Evolutionary conservation across 2,113 vertebrate species (phyloP).

Genomic region (human (Homo sapiens)): DNA sequence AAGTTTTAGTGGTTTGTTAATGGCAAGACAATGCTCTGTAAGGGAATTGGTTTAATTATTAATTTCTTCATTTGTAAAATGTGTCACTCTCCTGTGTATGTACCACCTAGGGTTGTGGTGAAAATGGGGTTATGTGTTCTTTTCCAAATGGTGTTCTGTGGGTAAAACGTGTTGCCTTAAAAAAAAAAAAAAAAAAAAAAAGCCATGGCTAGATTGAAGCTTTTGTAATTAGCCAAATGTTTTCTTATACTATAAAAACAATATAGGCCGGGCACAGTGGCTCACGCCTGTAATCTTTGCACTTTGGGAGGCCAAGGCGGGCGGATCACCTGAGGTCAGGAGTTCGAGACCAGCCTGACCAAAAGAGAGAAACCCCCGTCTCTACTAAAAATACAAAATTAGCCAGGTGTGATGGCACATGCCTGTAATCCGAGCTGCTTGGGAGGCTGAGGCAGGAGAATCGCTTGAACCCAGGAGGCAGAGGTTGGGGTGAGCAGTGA

Average conservation of each 20-base stretch:
- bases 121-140: background rate
- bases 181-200: background rate
- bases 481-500: no score
- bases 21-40: background rate
- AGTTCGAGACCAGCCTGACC: no score
- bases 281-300: no score
- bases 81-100: background rate
- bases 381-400: no score
- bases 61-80: constrained; percentile 31
- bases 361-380: no score
- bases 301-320: no score
- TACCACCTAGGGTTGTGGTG: background rate
- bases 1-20: background rate
- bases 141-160: background rate
- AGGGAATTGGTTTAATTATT: background rate
- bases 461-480: no score
- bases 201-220: background rate
- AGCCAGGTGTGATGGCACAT: no score
- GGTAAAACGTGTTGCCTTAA: background rate
- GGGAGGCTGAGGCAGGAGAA: no score
- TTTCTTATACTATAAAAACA: background rate
- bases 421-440: no score
- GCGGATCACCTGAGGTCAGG: no score
- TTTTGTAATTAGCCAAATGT: constrained; percentile 32
- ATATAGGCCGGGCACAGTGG: background rate